phyloP scores from a whole-genome alignment of 2,113 vertebrate species.

The Cariama cristata region DNA sequence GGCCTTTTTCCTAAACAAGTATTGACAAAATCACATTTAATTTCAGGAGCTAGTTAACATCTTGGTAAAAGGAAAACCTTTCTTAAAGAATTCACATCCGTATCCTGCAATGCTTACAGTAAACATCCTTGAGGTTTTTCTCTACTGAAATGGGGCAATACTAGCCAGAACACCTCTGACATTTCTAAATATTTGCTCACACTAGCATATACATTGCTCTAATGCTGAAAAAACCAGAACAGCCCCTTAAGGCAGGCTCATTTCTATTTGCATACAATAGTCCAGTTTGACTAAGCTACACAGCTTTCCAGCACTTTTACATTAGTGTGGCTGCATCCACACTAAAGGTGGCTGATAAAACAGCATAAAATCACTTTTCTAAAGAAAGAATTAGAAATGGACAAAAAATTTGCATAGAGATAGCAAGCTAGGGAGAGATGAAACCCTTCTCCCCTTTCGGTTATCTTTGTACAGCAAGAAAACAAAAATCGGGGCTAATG shows the following conservation, averaged over 20 bases:
- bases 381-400: conserved; percentile 67
- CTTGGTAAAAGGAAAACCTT: neutral
- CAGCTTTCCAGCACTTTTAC: neutral
- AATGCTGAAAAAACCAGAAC: neutral
- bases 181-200: conserved; percentile 47
- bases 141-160: neutral
- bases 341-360: conserved; percentile 33
- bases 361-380: conserved; percentile 49
- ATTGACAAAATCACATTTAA: neutral
- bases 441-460: conserved; percentile 29
- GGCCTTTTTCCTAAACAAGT: neutral
- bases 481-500: conserved; percentile 38
- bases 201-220: conserved; percentile 1
- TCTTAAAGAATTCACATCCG: neutral
- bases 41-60: neutral
- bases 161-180: neutral
- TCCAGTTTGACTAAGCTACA: conserved; percentile 9
- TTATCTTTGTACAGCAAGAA: conserved; percentile 37
- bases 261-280: conserved; percentile 41
- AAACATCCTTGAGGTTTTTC: conserved; percentile 8
- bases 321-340: neutral
- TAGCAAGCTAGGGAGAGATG: conserved; percentile 57
- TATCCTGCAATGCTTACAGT: neutral
- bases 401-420: conserved; percentile 63
- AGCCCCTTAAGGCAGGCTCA: conserved; percentile 16